A percentile compares a stretch with the other conserved stretches of the same genome.
Conservation (phyloP, 2,888 invertebrate genomes). For the Lepas anatifera region DNA sequence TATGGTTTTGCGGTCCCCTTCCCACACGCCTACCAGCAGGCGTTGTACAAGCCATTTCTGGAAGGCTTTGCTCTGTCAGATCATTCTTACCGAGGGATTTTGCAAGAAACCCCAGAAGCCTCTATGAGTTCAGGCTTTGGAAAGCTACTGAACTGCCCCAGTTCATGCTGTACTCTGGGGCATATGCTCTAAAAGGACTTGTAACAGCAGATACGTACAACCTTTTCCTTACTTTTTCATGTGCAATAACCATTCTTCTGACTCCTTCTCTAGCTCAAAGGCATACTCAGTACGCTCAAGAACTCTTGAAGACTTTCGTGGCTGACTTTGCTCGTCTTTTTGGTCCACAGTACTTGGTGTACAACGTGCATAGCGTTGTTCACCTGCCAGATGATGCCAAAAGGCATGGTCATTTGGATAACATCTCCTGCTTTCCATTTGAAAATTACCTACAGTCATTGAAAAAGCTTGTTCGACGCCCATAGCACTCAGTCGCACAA, state of each 20-base stretch:
- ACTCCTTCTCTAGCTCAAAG: not conserved
- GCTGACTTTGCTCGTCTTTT: not conserved
- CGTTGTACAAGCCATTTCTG: not conserved
- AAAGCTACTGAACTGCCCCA: not conserved
- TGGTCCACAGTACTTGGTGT: not conserved
- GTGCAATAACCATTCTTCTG: not conserved
- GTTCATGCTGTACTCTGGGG: not conserved
- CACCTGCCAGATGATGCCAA: not conserved
- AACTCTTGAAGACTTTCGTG: not conserved
- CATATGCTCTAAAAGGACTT: not conserved
- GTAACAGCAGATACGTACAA: not conserved
- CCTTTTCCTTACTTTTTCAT: not conserved
- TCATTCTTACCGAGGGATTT: not conserved
- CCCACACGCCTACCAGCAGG: not conserved
- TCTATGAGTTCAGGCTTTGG: not conserved
- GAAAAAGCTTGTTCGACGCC: not conserved
- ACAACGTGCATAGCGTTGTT: not conserved
- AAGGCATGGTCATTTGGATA: not conserved
- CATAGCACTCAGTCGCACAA: not conserved
- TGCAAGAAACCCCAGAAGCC: not conserved
- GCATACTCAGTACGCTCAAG: not conserved
- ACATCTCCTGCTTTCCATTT: not conserved
- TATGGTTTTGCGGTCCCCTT: not conserved
- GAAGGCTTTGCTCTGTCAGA: not conserved
- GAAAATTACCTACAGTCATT: not conserved